These are phyloP conservation scores for Rhinella marina DNA, from an alignment of 2,797 vertebrate genomes.

Conservation along the genomic window DNA sequence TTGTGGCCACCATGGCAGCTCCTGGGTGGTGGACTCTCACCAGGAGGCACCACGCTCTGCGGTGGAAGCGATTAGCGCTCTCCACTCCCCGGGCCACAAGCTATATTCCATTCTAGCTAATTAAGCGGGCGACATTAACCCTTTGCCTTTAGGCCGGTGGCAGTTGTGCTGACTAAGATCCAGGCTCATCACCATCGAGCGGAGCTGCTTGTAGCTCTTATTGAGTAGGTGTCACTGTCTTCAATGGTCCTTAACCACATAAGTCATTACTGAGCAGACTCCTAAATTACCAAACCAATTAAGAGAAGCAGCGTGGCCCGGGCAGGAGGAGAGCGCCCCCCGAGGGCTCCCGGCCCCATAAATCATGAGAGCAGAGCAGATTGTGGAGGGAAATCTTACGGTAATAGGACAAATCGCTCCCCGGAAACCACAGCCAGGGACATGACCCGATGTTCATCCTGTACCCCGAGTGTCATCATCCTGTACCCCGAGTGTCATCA, in stretches of 20 bases:
- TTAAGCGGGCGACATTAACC: constrained; percentile 25
- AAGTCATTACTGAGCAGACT: constrained; percentile 38
- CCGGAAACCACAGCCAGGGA: neutral
- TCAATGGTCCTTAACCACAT: constrained; percentile 49
- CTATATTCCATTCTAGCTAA: constrained; percentile 22
- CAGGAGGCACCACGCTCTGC: neutral
- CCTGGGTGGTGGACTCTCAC: neutral
- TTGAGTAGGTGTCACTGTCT: constrained; percentile 36
- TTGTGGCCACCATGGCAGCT: neutral
- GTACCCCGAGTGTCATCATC: neutral
- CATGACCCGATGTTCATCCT: neutral
- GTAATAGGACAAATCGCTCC: neutral
- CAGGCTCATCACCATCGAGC: neutral
- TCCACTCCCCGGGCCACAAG: neutral
- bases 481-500: neutral
- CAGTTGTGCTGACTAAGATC: constrained; percentile 16
- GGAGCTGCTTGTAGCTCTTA: neutral
- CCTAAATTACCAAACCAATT: constrained; percentile 53
- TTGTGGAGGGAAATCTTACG: neutral
- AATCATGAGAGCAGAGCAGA: neutral
- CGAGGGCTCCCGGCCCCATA: neutral
- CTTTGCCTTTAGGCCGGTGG: neutral
- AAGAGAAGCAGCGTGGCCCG: neutral
- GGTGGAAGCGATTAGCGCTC: neutral
- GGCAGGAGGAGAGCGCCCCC: neutral